Base-by-base conservation (phyloP, 2,888 invertebrate genomes). In the Fissipunctia ypsillon region DNA sequence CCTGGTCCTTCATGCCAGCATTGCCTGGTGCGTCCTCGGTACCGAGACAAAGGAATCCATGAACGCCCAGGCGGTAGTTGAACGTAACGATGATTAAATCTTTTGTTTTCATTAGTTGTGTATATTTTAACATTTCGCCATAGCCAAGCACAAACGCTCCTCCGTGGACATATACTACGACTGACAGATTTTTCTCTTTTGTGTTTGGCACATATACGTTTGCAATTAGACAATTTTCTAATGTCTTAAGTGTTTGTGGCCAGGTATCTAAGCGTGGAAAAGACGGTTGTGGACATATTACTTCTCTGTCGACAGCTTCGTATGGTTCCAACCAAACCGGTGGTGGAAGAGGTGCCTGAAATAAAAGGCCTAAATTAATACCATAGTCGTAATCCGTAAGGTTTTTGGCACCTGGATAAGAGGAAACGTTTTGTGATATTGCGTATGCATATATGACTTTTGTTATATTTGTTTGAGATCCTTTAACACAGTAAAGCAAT, bases 1-100 rank as follows among this genome's bases (percentile, higher is more conserved):
- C 84, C 69, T 92, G 92, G 48, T 93, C 93, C 75, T 93, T 93
- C 84, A 93, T 83, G 0, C 93, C 93, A 16, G 93, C 93, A 67
- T 93, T 93, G 0, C 93, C 93, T 2, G 93, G 93, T 0, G 63
- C 84, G 59, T 86, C 87, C 31, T 88, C 73, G 2, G 73, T 73
- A n/a, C 73, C 73, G 5, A 73, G 77, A 54, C 73, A 73, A 3
- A 73, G 77, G n/a, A 73, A 73, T 7, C 73, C 73, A 0, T 73
- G 76, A 45, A 73, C 35, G 0, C 77, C n/a, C 4, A 73, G 2
- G n/a, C 73, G 73, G 3, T 73, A 73, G n/a, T 73, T 73, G 3
- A 73, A 73, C 0, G 65, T 65, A 3, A 92, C 92, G 2, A 92
- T 91, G 0, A 92, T 76, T 6, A 73, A 9, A 52, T 76, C 77